These are phyloP conservation scores for Tetrapedia diversipes DNA, from an alignment of 2,888 invertebrate species.

Conservation along the genomic window DNA sequence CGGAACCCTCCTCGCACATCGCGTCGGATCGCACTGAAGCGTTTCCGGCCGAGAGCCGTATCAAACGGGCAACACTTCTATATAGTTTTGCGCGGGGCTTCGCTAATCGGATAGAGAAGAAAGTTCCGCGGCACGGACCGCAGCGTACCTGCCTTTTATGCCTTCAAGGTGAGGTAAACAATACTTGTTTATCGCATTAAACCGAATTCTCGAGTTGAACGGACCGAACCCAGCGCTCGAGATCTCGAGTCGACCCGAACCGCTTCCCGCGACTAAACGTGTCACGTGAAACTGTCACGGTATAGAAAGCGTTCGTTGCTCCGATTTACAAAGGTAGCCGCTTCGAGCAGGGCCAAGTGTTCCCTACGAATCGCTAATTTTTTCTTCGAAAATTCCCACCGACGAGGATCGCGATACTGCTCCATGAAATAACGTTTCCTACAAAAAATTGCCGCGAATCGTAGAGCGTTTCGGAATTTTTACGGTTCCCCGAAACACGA, in stretches of 20 bases:
- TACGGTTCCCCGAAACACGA: not conserved
- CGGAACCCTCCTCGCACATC: constrained; percentile 77
- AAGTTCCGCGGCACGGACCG: constrained; percentile 54
- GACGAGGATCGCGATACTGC: too few species aligned
- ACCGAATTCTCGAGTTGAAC: not conserved
- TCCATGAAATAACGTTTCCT: too few species aligned
- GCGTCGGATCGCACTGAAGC: constrained; percentile 70
- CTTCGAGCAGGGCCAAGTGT: not conserved
- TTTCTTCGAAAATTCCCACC: not conserved
- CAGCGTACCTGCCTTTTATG: constrained; percentile 13
- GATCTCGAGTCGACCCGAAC: too few species aligned
- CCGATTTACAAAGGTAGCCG: not conserved
- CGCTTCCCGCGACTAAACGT: too few species aligned
- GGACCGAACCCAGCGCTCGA: not conserved
- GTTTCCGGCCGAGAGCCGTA: constrained; percentile 66
- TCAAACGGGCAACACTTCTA: constrained; percentile 73
- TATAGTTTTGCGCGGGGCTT: constrained; percentile 78
- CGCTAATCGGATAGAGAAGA: constrained; percentile 77
- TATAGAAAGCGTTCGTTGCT: constrained; percentile 2
- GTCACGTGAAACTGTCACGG: not conserved
- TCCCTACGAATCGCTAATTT: not conserved
- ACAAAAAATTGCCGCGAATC: too few species aligned
- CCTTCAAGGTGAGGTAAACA: constrained; percentile 67
- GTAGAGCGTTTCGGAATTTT: not conserved
- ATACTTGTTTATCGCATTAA: constrained; percentile 14